A percentile compares a stretch with the other conserved stretches of the same genome.
phyloP scores from a whole-genome alignment of 2,797 vertebrate species.

The Poeciliopsis infans region DNA sequence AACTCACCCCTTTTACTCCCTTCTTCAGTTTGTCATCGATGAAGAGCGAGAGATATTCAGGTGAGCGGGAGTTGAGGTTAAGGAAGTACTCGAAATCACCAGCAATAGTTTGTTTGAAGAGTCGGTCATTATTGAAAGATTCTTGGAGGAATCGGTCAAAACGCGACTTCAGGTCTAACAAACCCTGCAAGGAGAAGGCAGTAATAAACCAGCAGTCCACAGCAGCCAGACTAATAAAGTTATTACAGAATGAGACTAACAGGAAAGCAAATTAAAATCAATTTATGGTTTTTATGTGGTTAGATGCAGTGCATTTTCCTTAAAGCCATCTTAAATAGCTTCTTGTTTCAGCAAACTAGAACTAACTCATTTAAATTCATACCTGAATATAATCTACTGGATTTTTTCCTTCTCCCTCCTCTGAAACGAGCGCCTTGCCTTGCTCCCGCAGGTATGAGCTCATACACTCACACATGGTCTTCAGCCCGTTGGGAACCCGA shows the following conservation, averaged over 20 bases:
- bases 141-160: constrained; percentile 98
- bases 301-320: background rate
- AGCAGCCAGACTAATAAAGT: constrained; percentile 9
- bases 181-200: constrained; percentile 80
- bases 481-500: constrained; percentile 95
- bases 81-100: constrained; percentile 99
- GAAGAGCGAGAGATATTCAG: constrained; percentile 99
- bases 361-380: constrained; percentile 11
- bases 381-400: constrained; percentile 98
- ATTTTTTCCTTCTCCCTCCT: constrained; percentile 97
- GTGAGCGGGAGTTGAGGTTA: constrained; percentile 97
- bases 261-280: background rate
- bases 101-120: constrained; percentile 99
- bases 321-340: background rate
- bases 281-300: background rate
- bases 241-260: background rate
- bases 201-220: background rate
- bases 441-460: constrained; percentile 95
- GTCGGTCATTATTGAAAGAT: constrained; percentile 96
- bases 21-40: constrained; percentile 99
- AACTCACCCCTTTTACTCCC: constrained; percentile 97
- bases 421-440: constrained; percentile 95
- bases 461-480: constrained; percentile 99
- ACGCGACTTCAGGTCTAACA: constrained; percentile 96
- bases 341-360: background rate